Base-by-base conservation (phyloP, 2,113 vertebrate species). In the Hemibagrus wyckioides region DNA sequence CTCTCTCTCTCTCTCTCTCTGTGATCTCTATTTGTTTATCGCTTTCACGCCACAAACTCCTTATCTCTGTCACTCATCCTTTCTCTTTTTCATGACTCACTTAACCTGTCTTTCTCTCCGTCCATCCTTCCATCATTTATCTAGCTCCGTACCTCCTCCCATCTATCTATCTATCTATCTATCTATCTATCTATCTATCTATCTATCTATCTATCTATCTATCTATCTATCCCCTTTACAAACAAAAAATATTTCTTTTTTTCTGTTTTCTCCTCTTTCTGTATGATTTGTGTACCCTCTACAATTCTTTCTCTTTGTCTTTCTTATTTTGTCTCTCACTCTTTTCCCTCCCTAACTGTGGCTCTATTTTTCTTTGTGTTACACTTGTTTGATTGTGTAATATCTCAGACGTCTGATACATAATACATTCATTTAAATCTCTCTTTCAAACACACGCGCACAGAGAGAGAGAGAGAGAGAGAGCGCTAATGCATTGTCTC, bases 401-500 rank as follows among this genome's bases (percentile, higher is more conserved):
- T 50, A 30, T 77, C 44, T 77, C 75, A 52, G 44, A 30, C 10
- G 75, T 77, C 44, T 77, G 75, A 9, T 71, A 73, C 39, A 77
- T 52, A 52, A 77, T n/a, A 50, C 44, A 77, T n/a, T 77, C 5
- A 52, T 50, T 77, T 30, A 3, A 77, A 30, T 77, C 57, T 57
- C 41, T 63, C 57, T 80, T n/a, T 80, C 65, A 69, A 52, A 28
- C 61, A 48, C 36, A 84, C 84, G 30, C 65, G 15, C 33, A 39
- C 80, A 59, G n/a, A 80, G 30, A 56, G 6, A 25, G 52, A 56
- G 13, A 17, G n/a, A 23, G 30, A 56, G 28, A 44, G 5, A 13
- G 10, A 39, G 7, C 33, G 59, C 10, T 81, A 59, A 61, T 36
- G 36, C 14, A 44, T 79, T 79, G 76, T 79, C 50, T 79, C 76